These are phyloP conservation scores for Acanthococcus lagerstroemiae DNA, from an alignment of 2,888 invertebrate species.

Conservation along the genomic window DNA sequence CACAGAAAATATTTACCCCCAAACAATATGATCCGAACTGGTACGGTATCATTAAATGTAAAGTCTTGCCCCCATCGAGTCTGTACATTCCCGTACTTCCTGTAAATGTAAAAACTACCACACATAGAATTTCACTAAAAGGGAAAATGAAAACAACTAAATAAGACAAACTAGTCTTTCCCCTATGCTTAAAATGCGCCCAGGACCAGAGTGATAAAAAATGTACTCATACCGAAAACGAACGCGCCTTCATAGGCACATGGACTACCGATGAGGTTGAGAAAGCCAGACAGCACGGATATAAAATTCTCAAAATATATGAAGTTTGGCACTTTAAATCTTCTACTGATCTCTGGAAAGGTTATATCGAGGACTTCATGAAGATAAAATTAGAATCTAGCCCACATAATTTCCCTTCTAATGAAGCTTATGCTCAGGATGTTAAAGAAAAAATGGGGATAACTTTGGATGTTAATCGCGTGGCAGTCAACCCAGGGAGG, in stretches of 20 bases:
- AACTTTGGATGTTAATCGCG: slow-evolving; percentile 33
- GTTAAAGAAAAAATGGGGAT: slow-evolving; percentile 35
- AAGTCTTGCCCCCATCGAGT: slow-evolving; percentile 13
- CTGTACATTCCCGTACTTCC: slow-evolving; percentile 37
- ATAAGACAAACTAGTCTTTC: too few relatives aligned
- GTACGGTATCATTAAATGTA: slow-evolving; percentile 23
- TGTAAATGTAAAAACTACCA: slow-evolving; percentile 32
- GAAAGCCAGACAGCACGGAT: too few relatives aligned
- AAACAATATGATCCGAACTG: background rate
- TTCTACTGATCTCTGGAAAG: too few relatives aligned
- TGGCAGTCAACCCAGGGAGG: too few relatives aligned
- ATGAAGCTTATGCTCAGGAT: slow-evolving; percentile 33
- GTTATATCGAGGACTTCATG: too few relatives aligned
- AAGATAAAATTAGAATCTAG: slow-evolving; percentile 12
- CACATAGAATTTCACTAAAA: too few relatives aligned
- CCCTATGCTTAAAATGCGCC: too few relatives aligned
- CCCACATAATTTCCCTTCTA: slow-evolving; percentile 13
- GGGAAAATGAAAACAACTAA: too few relatives aligned
- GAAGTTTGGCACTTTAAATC: slow-evolving; percentile 25
- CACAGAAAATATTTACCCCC: slow-evolving; percentile 1
- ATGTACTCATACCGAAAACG: slow-evolving; percentile 14
- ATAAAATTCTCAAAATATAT: too few relatives aligned
- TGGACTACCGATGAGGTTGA: slow-evolving; percentile 13
- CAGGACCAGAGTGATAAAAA: slow-evolving; percentile 29
- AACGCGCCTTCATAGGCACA: too few relatives aligned